Evolutionary conservation across 64 coral and sea anemone genomes (phyloP).

Genomic region (Pocillopora damicornis): DNA sequence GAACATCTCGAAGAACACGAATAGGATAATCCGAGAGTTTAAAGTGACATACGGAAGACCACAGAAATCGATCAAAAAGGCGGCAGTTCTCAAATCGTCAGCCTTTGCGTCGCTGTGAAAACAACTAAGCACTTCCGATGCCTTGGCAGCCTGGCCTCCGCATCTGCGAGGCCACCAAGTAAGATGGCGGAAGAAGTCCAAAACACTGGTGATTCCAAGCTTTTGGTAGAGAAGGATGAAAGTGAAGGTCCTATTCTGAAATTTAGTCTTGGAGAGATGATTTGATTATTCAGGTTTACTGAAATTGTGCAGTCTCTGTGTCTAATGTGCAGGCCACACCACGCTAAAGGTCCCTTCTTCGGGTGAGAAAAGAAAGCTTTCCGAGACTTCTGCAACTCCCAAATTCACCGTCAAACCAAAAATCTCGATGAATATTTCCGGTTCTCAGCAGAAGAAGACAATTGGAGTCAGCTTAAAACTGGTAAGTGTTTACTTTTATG

Average conservation of each 20-base stretch:
- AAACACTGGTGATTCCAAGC: not conserved
- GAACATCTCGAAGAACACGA: constrained; percentile 3
- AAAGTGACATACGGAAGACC: constrained; percentile 3
- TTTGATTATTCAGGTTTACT: constrained; percentile 18
- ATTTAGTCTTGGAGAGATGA: constrained; percentile 12
- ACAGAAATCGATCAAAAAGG: constrained; percentile 12
- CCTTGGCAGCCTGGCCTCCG: not conserved
- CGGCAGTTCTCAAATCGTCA: constrained; percentile 23
- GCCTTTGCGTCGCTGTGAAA: constrained; percentile 3
- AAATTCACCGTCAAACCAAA: constrained; percentile 40
- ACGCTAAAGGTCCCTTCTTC: not conserved
- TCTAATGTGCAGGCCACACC: constrained; percentile 40
- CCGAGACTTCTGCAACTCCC: not conserved
- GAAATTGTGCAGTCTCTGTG: constrained; percentile 38
- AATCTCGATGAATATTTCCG: constrained; percentile 52
- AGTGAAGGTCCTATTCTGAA: constrained; percentile 27
- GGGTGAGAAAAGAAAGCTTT: constrained; percentile 49
- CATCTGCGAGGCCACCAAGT: constrained; percentile 1
- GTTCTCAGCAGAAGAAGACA: constrained; percentile 36
- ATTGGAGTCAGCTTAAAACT: constrained; percentile 23
- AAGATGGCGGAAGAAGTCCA: constrained; percentile 13
- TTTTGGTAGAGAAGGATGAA: not conserved
- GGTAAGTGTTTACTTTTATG: constrained; percentile 6
- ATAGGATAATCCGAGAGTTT: not conserved
- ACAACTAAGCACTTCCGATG: constrained; percentile 18